A percentile compares a stretch with the other conserved stretches of the same genome.
These are phyloP conservation scores for Opisthocomus hoazin DNA, from an alignment of 2,113 vertebrate genomes.

Conservation along the genomic window DNA sequence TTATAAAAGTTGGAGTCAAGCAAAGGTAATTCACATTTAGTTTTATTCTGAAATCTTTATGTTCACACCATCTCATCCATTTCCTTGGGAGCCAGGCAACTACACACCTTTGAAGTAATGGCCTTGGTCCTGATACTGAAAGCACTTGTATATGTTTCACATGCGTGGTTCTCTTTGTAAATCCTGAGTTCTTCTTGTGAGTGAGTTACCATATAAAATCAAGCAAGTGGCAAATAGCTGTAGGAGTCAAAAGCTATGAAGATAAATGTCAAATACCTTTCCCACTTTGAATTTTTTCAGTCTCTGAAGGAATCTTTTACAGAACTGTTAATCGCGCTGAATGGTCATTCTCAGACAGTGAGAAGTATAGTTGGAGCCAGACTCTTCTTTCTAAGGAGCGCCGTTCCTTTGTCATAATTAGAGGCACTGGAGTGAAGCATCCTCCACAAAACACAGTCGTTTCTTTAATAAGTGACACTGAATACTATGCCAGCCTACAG, in stretches of 20 bases:
- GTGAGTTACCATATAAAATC: neutral
- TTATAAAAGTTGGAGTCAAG: neutral
- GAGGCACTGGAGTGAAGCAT: neutral
- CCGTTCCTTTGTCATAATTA: constrained; percentile 30
- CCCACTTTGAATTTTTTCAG: neutral
- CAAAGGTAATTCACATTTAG: neutral
- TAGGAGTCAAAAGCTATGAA: neutral
- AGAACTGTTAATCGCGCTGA: neutral
- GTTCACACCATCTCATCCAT: neutral
- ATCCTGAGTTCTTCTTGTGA: neutral
- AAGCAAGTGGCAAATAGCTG: neutral
- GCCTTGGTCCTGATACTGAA: neutral
- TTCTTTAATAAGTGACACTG: constrained; percentile 44
- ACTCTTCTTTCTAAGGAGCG: constrained; percentile 4
- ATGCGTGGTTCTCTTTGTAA: neutral
- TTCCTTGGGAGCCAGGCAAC: neutral
- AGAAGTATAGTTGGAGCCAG: constrained; percentile 45
- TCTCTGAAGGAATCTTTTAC: neutral
- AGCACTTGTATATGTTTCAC: neutral
- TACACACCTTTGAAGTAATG: neutral
- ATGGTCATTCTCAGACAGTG: constrained; percentile 64
- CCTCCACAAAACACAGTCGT: neutral
- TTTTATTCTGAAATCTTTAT: neutral
- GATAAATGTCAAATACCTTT: neutral
- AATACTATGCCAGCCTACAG: neutral